Conservation (phyloP, 2,797 vertebrate genomes). For the Remorina albescens region DNA sequence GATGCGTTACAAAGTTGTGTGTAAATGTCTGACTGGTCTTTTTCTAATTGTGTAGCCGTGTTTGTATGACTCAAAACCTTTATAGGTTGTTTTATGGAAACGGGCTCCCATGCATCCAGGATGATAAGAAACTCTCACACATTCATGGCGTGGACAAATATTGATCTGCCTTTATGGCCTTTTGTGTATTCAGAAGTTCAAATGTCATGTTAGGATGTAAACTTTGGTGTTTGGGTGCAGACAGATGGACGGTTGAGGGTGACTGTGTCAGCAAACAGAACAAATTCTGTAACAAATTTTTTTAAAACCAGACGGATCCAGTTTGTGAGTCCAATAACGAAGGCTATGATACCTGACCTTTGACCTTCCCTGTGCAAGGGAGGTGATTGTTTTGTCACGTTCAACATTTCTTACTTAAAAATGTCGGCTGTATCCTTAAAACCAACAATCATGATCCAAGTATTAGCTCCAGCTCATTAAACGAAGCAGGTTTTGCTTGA, state of each 20-base stretch:
- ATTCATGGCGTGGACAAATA: slow-evolving; percentile 20
- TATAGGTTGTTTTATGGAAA: slow-evolving; percentile 5
- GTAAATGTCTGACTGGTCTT: background rate
- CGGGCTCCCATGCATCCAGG: background rate
- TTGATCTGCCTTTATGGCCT: slow-evolving; percentile 2
- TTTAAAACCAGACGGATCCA: no score
- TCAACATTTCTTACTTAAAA: no score
- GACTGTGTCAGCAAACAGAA: no score
- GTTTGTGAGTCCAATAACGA: no score
- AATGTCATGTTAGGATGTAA: background rate
- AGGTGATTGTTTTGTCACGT: no score
- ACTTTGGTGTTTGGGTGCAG: background rate
- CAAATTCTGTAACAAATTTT: no score
- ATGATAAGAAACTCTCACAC: slow-evolving; percentile 15
- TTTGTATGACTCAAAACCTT: background rate
- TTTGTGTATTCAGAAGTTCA: background rate
- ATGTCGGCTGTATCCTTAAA: background rate
- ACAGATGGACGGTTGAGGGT: background rate
- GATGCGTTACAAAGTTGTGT: background rate
- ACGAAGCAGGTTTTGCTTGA: no score
- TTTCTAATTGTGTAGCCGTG: background rate
- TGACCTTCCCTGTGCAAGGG: background rate
- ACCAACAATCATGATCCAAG: background rate
- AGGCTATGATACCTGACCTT: background rate
- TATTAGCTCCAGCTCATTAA: background rate